phyloP scores from a whole-genome alignment of 2,113 vertebrate genomes.

The Hemibagrus wyckioides region DNA sequence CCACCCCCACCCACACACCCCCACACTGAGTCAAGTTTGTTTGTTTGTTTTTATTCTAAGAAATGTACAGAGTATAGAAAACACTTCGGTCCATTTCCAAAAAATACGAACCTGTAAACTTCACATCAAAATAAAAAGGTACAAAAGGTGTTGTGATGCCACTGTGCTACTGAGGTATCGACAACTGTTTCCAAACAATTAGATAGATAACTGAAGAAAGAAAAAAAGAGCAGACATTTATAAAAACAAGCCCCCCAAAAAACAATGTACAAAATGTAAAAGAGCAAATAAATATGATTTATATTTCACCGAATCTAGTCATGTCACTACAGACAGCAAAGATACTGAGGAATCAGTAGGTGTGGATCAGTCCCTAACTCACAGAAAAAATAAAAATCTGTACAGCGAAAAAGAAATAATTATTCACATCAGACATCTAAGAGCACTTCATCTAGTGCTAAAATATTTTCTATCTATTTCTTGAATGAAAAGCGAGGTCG shows the following conservation, averaged over 20 bases:
- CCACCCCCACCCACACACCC: not conserved
- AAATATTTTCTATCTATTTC: slow-evolving; percentile 50
- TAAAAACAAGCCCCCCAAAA: slow-evolving; percentile 48
- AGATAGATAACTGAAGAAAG: slow-evolving; percentile 36
- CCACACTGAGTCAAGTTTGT: slow-evolving; percentile 41
- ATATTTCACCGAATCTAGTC: slow-evolving; percentile 74
- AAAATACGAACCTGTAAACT: slow-evolving; percentile 76
- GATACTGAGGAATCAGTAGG: slow-evolving; percentile 50
- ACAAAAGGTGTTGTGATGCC: slow-evolving; percentile 59
- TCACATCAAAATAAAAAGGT: slow-evolving; percentile 64
- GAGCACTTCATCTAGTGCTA: slow-evolving; percentile 53
- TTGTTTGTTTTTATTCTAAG: slow-evolving; percentile 71
- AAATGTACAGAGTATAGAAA: slow-evolving; percentile 78
- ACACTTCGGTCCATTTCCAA: slow-evolving; percentile 76
- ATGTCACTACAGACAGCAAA: slow-evolving; percentile 68
- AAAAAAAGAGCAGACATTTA: slow-evolving; percentile 62
- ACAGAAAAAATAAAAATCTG: slow-evolving; percentile 30
- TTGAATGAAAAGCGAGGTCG: slow-evolving; percentile 39
- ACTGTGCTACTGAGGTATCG: slow-evolving; percentile 71
- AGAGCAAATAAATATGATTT: slow-evolving; percentile 81
- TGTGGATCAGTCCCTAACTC: slow-evolving; percentile 30
- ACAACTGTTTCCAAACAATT: slow-evolving; percentile 58
- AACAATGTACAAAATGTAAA: slow-evolving; percentile 71
- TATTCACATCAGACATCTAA: slow-evolving; percentile 18
- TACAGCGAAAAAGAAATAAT: slow-evolving; percentile 56